Base-by-base conservation (phyloP, 1,140 invertebrate species). In the Drosophila tsacasi region DNA sequence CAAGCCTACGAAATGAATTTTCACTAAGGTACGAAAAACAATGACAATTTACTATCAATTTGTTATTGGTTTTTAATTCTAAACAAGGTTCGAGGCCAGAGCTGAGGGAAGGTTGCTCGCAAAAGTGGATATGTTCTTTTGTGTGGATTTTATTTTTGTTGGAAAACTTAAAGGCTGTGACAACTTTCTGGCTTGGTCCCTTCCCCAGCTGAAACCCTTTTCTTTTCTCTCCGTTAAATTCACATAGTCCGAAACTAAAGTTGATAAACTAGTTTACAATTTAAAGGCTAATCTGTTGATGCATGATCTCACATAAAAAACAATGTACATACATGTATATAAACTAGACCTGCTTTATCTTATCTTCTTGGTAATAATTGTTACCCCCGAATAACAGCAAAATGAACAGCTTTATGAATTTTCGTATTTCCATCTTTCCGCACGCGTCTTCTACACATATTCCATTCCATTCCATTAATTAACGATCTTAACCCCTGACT, bases 351-450 rank as follows among this genome's bases (percentile, higher is more conserved):
- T 73, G 47, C 74, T 76, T 49, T 25, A 32, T 39, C 44, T 50
- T 39, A 57, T 25, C 44, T 27, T 67, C 59, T 58, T 37, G 35
- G 65, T 65, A 23, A 67, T 65, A n/a, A 67, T 67, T 66, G 40
- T 50, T 71, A 79, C 84, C 84, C 84, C 84, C 84, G 85, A 90
- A 84, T 89, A 89, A 89, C 84, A 89, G 78, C 84, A 84, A 76
- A 69, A 65, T 82, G n/a, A 72, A 83, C 83, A 87, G 83, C 79
- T 35, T 52, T 35, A 62, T 50, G 47, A 76, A 76, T 44, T 80
- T 74, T 52, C 39, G 67, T 54, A 40, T 64, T 50, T 65, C 42
- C 39, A 42, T 42, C 23, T 49, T 49, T 49, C 40, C 61, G 23
- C 59, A 61, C 49, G 50, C 23, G 44, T 37, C 5, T 49, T 58